These are phyloP conservation scores for Saiga tatarica DNA, from an alignment of 2,113 vertebrate genomes.

Conservation along the genomic window DNA sequence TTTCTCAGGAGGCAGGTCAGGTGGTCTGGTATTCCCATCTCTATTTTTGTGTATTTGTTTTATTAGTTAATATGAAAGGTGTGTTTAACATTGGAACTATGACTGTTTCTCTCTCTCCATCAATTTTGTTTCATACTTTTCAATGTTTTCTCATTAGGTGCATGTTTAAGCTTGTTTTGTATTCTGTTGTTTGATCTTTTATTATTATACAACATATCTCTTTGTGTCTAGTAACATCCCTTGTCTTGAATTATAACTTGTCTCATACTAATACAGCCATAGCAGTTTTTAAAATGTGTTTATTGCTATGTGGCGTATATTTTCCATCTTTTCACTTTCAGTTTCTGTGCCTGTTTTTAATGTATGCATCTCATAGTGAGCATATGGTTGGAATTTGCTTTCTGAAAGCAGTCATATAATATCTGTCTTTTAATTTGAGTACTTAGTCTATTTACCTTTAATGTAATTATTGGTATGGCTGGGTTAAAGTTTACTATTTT, in stretches of 20 bases:
- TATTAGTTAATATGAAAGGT: neutral
- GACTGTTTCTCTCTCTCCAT: neutral
- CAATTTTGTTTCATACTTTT: neutral
- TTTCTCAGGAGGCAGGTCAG: neutral
- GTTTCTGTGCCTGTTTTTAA: neutral
- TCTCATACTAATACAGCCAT: neutral
- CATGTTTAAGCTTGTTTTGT: neutral
- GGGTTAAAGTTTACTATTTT: neutral
- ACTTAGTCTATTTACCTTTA: neutral
- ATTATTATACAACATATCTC: neutral
- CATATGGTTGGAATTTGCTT: neutral
- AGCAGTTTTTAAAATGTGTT: neutral
- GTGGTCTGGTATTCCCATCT: neutral
- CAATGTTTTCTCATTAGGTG: neutral
- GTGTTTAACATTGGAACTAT: neutral
- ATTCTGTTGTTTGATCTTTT: neutral
- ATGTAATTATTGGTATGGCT: neutral
- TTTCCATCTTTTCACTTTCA: neutral
- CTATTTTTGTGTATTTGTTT: neutral
- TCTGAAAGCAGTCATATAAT: neutral
- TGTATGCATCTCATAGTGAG: neutral
- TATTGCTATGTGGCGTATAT: neutral
- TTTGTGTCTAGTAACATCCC: neutral
- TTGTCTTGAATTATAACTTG: neutral
- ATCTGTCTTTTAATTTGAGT: neutral